Evolutionary conservation across 2,888 invertebrate genomes (phyloP), one percentile per base, ranked within the genome.

Genomic region (Thumatha senex): DNA sequence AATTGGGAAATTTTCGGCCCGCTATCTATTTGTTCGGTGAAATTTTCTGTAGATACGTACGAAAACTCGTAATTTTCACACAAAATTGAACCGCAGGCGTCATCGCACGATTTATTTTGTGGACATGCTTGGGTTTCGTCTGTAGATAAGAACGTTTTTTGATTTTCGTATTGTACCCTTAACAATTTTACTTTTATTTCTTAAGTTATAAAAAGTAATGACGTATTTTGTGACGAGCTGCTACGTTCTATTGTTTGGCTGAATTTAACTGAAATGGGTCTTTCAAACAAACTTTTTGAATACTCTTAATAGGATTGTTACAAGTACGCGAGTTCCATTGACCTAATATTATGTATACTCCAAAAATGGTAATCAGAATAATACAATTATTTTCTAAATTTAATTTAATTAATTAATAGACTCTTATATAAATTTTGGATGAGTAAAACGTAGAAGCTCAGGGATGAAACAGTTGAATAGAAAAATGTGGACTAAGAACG

Each of bases 131-230:
- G 60, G 71, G 72, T 77, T 76, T 74, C 57, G 61, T 74, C 72
- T 75, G 72, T 56, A 80, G 76, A 84, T 80, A 82, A 78, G 74
- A 74, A 63, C 66, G 64, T 73, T 71, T 75, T 63, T 70, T 24
- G 63, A 69, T 65, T 76, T 43, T 69, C 76, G 76, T 74, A 78
- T 72, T 66, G 52, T 67, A 59, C 70, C 78, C 76, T 78, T 58
- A 55, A 74, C 70, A 66, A 69, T 72, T 72, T 78, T 67, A 73
- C 74, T 78, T 84, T 84, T 81, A 82, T 84, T 84, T 80, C 75
- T 72, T 64, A 74, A 79, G 84, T 78, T 79, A 77, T 86, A 84
- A 86, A 86, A 84, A 81, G 80, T 83, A 84, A 86, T 81, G 84
- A 84, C 80, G 70, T 83, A 83, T 82, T 85, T 81, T 80, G 83